Percentiles rank a stretch among this genome's conserved stretches.
Conservation (phyloP, 2,113 vertebrate genomes). For the Trogon surrucura region DNA sequence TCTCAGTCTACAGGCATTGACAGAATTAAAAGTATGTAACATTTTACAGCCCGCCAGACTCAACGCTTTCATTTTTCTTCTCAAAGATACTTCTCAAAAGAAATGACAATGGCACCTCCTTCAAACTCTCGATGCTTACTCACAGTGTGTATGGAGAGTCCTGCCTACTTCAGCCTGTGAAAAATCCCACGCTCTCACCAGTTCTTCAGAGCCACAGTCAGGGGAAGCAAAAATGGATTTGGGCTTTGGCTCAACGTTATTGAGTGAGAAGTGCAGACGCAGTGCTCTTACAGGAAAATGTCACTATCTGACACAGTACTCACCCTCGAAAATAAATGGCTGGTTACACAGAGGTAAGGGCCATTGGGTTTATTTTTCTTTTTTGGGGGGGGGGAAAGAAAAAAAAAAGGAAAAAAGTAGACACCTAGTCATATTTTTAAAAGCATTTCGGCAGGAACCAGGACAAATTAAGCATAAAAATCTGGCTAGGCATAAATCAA, state of each 20-base stretch:
- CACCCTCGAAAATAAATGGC: neutral
- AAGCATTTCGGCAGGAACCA: neutral
- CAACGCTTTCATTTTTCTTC: neutral
- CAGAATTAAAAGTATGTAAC: neutral
- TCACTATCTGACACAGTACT: neutral
- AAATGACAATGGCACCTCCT: neutral
- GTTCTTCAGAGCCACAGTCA: neutral
- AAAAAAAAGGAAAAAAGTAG: neutral
- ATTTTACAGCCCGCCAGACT: neutral
- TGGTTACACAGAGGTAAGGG: neutral
- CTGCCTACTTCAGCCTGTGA: neutral
- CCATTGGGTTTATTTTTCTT: neutral
- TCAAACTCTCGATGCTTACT: neutral
- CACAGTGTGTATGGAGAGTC: neutral
- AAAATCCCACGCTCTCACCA: accelerated
- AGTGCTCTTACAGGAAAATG: neutral
- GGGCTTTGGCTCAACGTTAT: accelerated
- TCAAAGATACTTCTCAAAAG: neutral
- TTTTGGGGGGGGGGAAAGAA: neutral
- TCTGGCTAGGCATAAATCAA: neutral
- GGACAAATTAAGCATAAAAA: neutral
- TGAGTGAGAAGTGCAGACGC: neutral
- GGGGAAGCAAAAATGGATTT: neutral
- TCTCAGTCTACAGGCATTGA: neutral
- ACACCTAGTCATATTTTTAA: neutral